phyloP scores from a whole-genome alignment of 2,888 invertebrate genomes.

The Calameuta idolon region DNA sequence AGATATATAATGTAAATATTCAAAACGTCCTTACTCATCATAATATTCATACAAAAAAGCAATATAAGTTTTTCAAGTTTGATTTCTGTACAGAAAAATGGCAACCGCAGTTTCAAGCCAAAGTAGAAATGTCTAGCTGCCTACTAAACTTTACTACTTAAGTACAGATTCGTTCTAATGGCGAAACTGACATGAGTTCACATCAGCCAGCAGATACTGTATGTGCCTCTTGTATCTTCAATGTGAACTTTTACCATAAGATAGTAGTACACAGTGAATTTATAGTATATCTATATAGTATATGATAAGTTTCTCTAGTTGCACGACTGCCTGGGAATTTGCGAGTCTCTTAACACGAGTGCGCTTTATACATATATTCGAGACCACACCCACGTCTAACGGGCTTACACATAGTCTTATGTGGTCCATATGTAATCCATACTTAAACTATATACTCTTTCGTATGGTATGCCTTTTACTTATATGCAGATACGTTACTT shows the following conservation, averaged over 20 bases:
- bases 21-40: neutral
- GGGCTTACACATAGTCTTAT: neutral
- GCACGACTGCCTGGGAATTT: constrained; percentile 3
- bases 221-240: neutral
- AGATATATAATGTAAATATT: neutral
- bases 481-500: neutral
- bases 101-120: neutral
- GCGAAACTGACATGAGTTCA: neutral
- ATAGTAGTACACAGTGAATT: neutral
- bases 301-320: neutral
- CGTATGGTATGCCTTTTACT: neutral
- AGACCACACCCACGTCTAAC: constrained; percentile 5
- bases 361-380: neutral
- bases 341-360: neutral
- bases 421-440: neutral
- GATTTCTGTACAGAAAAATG: neutral
- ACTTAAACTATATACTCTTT: neutral
- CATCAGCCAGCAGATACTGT: neutral
- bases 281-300: neutral
- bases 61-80: neutral
- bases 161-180: neutral
- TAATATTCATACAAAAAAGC: neutral
- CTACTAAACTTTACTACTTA: neutral
- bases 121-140: neutral
- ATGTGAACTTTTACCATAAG: neutral